A percentile compares a stretch with the other conserved stretches of the same genome.
Evolutionary conservation across 2,113 vertebrate genomes (phyloP).

Genomic region (Gambusia affinis): DNA sequence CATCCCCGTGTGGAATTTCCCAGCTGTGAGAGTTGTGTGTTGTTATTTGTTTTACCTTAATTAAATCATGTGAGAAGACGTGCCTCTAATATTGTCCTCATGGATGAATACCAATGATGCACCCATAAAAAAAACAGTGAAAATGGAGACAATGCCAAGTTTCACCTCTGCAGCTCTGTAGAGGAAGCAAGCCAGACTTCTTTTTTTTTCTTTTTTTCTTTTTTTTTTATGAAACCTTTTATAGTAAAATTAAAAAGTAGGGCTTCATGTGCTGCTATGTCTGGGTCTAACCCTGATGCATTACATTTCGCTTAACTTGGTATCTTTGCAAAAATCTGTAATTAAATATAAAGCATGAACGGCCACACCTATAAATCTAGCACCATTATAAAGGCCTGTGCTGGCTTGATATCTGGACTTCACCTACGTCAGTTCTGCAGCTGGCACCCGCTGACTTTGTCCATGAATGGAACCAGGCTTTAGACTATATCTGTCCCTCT

Average conservation of each 20-base stretch:
- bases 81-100: slow-evolving; percentile 58
- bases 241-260: slow-evolving; percentile 48
- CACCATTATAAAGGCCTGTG: slow-evolving; percentile 65
- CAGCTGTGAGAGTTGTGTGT: slow-evolving; percentile 64
- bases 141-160: slow-evolving; percentile 25
- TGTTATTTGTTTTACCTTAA: slow-evolving; percentile 72
- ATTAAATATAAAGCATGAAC: slow-evolving; percentile 65
- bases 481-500: slow-evolving; percentile 55
- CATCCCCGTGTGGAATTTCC: slow-evolving; percentile 82
- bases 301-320: slow-evolving; percentile 64
- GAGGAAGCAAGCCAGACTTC: slow-evolving; percentile 29
- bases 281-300: slow-evolving; percentile 49
- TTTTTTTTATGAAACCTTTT: slow-evolving; percentile 53
- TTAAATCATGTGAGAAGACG: slow-evolving; percentile 79
- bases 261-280: slow-evolving; percentile 41
- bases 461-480: slow-evolving; percentile 28
- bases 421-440: slow-evolving; percentile 58
- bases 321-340: slow-evolving; percentile 69
- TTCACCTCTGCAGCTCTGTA: slow-evolving; percentile 29
- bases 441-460: slow-evolving; percentile 42
- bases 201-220: slow-evolving; percentile 27
- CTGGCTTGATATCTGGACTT: slow-evolving; percentile 63
- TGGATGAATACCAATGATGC: slow-evolving; percentile 63
- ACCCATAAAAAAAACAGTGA: not conserved
- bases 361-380: slow-evolving; percentile 75